phyloP scores from a whole-genome alignment of 1,140 invertebrate species.

The Danaus plexippus region DNA sequence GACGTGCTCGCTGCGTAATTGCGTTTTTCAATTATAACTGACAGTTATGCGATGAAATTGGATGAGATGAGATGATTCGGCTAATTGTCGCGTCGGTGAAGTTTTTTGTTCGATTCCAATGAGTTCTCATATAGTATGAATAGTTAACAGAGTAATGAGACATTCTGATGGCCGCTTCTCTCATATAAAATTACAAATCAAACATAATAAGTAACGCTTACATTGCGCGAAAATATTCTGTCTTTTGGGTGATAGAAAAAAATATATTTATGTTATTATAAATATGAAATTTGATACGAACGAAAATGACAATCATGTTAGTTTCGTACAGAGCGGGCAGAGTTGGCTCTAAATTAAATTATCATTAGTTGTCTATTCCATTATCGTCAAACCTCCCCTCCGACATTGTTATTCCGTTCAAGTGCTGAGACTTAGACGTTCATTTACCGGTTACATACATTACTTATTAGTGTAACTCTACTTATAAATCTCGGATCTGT shows the following conservation, averaged over 20 bases:
- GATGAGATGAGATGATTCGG: constrained; percentile 52
- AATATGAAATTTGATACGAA: neutral
- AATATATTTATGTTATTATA: constrained; percentile 1
- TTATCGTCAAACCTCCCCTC: constrained; percentile 41
- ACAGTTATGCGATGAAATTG: constrained; percentile 66
- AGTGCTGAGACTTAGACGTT: constrained; percentile 2
- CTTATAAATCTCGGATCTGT: constrained; percentile 14
- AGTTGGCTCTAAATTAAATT: constrained; percentile 45
- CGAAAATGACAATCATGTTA: constrained; percentile 3
- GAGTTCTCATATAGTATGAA: constrained; percentile 10
- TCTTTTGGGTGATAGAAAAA: neutral
- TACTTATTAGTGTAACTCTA: too few relatives aligned
- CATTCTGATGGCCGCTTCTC: constrained; percentile 7
- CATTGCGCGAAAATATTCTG: neutral
- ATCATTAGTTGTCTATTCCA: constrained; percentile 35
- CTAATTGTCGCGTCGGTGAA: constrained; percentile 44
- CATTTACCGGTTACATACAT: constrained; percentile 4
- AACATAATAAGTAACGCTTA: neutral
- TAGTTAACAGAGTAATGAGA: constrained; percentile 13
- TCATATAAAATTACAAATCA: neutral
- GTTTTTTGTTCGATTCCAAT: constrained; percentile 19
- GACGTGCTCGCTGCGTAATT: constrained; percentile 57
- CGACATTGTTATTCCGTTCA: neutral
- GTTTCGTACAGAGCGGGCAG: constrained; percentile 14
- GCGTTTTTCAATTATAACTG: constrained; percentile 69